Evolutionary conservation across 2,113 vertebrate species (phyloP).

Genomic region (Mustela nigripes): DNA sequence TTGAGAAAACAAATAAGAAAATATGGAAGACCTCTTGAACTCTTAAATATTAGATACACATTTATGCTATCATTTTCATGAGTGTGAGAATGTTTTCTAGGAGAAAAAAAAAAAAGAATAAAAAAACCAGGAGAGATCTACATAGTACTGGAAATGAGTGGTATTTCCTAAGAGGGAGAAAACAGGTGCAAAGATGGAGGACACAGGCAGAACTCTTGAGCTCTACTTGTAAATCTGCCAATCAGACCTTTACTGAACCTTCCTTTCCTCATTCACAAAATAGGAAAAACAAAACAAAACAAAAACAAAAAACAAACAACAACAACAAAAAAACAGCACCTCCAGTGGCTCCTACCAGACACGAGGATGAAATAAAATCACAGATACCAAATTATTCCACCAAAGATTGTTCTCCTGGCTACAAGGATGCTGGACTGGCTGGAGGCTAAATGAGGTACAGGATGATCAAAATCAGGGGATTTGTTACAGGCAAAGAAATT

Average conservation of each 20-base stretch:
- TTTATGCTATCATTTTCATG: neutral
- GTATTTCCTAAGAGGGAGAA: neutral
- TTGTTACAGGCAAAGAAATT: neutral
- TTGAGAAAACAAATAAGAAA: neutral
- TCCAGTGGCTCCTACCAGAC: neutral
- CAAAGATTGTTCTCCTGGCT: neutral
- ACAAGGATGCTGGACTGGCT: neutral
- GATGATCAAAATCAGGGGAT: neutral
- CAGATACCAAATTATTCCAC: neutral
- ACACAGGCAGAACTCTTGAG: neutral
- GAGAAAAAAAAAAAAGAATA: neutral
- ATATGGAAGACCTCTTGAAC: neutral
- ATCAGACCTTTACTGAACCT: neutral
- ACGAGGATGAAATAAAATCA: neutral
- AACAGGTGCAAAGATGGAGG: neutral
- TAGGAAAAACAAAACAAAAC: neutral
- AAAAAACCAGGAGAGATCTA: neutral
- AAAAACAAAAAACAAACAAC: neutral
- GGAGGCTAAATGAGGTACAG: neutral
- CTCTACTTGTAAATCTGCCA: neutral
- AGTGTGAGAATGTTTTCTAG: neutral
- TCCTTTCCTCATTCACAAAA: neutral
- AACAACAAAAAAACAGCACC: neutral
- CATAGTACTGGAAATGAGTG: neutral
- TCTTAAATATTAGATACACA: neutral